Base-by-base conservation (phyloP, 2,113 vertebrate species). In the Typhlomys cinereus region DNA sequence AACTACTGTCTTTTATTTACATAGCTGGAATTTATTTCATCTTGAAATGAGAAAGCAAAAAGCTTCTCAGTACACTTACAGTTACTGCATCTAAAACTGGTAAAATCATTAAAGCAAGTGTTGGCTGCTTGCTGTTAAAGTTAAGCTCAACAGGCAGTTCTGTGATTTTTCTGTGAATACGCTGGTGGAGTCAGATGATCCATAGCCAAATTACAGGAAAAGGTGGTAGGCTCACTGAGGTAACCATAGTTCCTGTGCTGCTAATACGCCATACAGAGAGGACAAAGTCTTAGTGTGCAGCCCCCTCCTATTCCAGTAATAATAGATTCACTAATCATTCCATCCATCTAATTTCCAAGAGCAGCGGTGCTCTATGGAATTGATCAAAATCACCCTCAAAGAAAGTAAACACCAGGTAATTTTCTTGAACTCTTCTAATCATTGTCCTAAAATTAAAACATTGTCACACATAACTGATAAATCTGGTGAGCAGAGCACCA, bases 1-100 rank as follows among this genome's bases (percentile, higher is more conserved):
- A 2, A 12, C 31, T 48, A 21, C 14, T n/a, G 29, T 5, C 41
- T 89, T 89, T 59, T 64, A 82, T 57, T 92, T 85, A 88, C 79
- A 76, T 82, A 59, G 23, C 14, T 4, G 67, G 29, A 29, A 48
- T 39, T 75, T 23, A 66, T 66, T 91, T 83, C 71, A 59, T 50
- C 67, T 87, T 79, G 52, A 88, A 70, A 85, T 91, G 69, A 79
- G 67, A 41, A 90, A 91, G 67, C 3, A 76, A 71, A 80, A 39
- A 57, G 7, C 52, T 94, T 50, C 85, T 31, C n/a, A 36, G 41
- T 48, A 44, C 70, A 48, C 29, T 29, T 29, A 84, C 12, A 76
- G 44, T 89, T 64, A 27, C 29, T 27, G 85, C 61, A 18, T 34
- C 9, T n/a, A 5, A 83, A 74, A 69, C 36, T 44, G n/a, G 31